Conservation (phyloP, 2,113 vertebrate genomes). For the Puffinus mauretanicus region DNA sequence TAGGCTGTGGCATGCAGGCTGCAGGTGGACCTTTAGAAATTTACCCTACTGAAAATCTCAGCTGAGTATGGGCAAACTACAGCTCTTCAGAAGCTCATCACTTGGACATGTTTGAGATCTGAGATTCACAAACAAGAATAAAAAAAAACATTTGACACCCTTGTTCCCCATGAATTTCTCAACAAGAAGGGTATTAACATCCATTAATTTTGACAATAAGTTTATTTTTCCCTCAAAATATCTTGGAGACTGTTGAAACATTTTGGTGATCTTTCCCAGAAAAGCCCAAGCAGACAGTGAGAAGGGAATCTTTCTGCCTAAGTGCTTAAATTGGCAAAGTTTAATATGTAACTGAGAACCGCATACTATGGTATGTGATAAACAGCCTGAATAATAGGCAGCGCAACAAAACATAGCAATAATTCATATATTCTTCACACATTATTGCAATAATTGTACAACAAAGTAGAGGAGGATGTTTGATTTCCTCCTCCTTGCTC, state of each 20-base stretch:
- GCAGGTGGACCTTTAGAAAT: not conserved
- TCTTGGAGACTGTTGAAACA: not conserved
- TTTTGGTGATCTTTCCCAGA: not conserved
- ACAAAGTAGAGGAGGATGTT: not conserved
- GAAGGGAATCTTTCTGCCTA: not conserved
- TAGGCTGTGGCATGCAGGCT: not conserved
- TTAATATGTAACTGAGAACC: not conserved
- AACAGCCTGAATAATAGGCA: not conserved
- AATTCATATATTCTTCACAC: not conserved
- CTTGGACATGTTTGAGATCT: not conserved
- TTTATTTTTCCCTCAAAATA: not conserved
- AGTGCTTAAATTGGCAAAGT: not conserved
- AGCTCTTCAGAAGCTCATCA: not conserved
- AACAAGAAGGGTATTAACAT: not conserved
- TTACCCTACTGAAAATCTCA: not conserved
- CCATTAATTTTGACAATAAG: not conserved
- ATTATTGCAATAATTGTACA: not conserved
- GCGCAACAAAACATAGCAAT: not conserved
- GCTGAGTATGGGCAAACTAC: not conserved
- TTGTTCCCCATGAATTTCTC: not conserved
- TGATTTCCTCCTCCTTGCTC: not conserved
- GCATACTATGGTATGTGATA: not conserved
- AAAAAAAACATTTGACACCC: not conserved
- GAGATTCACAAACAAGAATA: not conserved
- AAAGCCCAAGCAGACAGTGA: not conserved